Conservation (phyloP, 2,113 vertebrate genomes). For the Brachypodius melanocephalos region DNA sequence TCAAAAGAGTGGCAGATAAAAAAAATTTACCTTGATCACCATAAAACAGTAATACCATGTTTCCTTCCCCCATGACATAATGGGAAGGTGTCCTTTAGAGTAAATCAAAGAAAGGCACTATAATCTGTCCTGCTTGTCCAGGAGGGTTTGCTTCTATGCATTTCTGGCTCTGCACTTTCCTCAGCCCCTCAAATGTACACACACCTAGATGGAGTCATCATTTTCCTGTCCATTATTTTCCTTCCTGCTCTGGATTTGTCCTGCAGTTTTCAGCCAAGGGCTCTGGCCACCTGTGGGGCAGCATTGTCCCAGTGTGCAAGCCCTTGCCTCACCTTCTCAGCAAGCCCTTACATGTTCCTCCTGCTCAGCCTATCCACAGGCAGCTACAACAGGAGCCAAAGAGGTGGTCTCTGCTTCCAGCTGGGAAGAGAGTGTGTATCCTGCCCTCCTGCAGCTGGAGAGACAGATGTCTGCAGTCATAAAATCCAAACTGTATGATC, state of each 20-base stretch:
- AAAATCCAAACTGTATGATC: not conserved
- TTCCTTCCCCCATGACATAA: not conserved
- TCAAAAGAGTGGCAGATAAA: not conserved
- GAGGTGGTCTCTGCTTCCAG: not conserved
- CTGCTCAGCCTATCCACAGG: not conserved
- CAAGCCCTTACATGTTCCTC: not conserved
- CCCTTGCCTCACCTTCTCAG: not conserved
- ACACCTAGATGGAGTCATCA: not conserved
- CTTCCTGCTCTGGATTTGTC: not conserved
- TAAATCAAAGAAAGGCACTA: not conserved
- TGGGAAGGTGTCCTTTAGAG: not conserved
- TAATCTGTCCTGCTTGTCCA: not conserved
- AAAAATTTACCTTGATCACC: not conserved
- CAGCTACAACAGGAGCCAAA: not conserved
- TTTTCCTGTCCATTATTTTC: not conserved
- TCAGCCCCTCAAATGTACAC: not conserved
- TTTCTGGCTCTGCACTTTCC: not conserved
- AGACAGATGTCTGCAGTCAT: not conserved
- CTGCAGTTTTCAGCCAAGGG: not conserved
- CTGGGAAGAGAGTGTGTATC: not conserved
- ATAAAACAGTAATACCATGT: not conserved
- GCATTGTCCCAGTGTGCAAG: not conserved
- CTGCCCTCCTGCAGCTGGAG: not conserved
- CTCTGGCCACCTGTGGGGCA: not conserved
- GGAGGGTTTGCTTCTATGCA: not conserved